phyloP scores from a whole-genome alignment of 2,888 invertebrate species.

The Aphodius granarius region DNA sequence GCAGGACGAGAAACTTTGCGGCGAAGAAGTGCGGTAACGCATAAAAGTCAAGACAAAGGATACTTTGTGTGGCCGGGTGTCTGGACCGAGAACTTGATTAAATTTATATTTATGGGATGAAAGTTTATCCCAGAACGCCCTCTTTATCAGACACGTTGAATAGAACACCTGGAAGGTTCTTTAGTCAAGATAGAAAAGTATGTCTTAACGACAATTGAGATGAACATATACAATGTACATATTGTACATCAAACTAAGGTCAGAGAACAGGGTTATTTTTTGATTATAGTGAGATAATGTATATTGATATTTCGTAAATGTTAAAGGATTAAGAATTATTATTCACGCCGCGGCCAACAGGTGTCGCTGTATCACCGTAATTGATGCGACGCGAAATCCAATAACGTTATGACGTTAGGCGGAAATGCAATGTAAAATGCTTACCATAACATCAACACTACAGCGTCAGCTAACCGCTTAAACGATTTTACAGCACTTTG shows the following conservation, averaged over 20 bases:
- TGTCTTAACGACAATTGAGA: no score
- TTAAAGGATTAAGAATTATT: not conserved
- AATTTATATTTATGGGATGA: not conserved
- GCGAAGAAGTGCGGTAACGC: not conserved
- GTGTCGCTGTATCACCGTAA: not conserved
- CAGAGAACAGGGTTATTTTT: no score
- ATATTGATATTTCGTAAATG: no score
- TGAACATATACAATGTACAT: no score
- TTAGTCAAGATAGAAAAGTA: no score
- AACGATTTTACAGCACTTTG: not conserved
- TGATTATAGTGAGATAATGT: no score
- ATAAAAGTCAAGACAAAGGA: not conserved
- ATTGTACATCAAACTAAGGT: no score
- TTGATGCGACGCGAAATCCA: not conserved
- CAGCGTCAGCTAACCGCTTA: not conserved
- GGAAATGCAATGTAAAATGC: not conserved
- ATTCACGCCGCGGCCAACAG: not conserved
- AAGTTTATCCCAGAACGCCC: not conserved
- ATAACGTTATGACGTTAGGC: not conserved
- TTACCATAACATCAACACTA: not conserved
- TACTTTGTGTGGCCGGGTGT: not conserved
- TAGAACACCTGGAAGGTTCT: no score
- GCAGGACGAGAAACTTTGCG: not conserved
- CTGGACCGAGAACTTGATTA: not conserved
- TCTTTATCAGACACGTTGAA: no score